Conservation (phyloP, 2,888 invertebrate genomes). For the Prenolepis imparis region DNA sequence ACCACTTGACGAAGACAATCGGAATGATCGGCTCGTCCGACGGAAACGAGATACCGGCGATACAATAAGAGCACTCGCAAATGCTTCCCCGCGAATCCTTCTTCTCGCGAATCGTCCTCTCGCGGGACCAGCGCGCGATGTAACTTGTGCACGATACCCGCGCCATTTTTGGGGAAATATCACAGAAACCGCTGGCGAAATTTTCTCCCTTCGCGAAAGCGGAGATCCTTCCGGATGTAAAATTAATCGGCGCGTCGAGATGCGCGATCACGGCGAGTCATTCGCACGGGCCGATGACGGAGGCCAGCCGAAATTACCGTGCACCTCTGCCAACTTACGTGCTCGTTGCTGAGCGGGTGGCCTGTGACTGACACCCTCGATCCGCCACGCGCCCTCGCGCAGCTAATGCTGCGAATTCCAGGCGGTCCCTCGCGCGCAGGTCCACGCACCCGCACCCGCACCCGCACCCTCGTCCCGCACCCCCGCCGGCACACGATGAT, state of each 20-base stretch:
- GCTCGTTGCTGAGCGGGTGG: constrained; percentile 85
- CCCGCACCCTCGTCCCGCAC: neutral
- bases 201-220: neutral
- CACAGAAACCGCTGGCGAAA: constrained; percentile 63
- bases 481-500: constrained; percentile 4
- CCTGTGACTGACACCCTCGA: constrained; percentile 86
- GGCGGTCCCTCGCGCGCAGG: constrained; percentile 80
- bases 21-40: constrained; percentile 50
- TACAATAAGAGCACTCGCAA: neutral
- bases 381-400: constrained; percentile 83
- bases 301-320: constrained; percentile 24
- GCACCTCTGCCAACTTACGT: constrained; percentile 80
- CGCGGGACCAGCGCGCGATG: neutral
- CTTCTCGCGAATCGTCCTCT: constrained; percentile 18
- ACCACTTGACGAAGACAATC: constrained; percentile 36
- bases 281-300: constrained; percentile 2
- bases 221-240: neutral
- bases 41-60: constrained; percentile 47
- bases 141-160: constrained; percentile 59
- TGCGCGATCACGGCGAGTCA: constrained; percentile 41
- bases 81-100: neutral
- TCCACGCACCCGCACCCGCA: constrained; percentile 60
- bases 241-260: constrained; percentile 24
- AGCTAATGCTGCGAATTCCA: constrained; percentile 75
- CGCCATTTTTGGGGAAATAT: constrained; percentile 73